Conservation (phyloP, 92 coral and sea anemone species). For the Phenganax subtilis region DNA sequence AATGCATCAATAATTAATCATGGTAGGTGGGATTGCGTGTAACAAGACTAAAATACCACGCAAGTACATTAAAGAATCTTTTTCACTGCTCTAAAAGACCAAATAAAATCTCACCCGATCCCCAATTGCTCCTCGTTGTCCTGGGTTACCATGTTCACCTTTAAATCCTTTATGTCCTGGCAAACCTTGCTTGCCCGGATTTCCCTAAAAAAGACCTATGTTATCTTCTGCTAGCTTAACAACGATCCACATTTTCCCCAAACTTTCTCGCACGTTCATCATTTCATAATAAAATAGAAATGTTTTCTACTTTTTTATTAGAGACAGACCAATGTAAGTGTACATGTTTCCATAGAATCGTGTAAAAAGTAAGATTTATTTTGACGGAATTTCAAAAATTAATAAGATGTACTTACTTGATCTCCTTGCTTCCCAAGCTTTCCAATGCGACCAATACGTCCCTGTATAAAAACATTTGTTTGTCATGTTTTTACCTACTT, state of each 20-base stretch:
- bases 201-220: neutral
- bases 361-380: too few species aligned
- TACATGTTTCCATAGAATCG: too few species aligned
- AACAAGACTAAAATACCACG: neutral
- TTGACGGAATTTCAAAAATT: too few species aligned
- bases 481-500: neutral
- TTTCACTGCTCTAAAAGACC: neutral
- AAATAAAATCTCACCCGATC: slow-evolving; percentile 18
- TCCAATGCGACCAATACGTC: slow-evolving; percentile 44
- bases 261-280: too few species aligned
- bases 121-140: slow-evolving; percentile 54
- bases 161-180: slow-evolving; percentile 51
- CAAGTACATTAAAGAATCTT: neutral
- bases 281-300: neutral
- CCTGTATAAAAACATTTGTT: slow-evolving; percentile 47
- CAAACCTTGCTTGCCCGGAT: slow-evolving; percentile 57
- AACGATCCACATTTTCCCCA: too few species aligned
- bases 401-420: neutral
- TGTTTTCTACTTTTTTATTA: neutral
- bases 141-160: slow-evolving; percentile 50
- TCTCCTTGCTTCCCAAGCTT: neutral
- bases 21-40: neutral
- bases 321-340: too few species aligned
- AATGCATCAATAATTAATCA: neutral
- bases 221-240: too few species aligned